These are phyloP conservation scores for Lasioglossum albipes DNA, from an alignment of 1,140 invertebrate genomes.

Conservation along the genomic window DNA sequence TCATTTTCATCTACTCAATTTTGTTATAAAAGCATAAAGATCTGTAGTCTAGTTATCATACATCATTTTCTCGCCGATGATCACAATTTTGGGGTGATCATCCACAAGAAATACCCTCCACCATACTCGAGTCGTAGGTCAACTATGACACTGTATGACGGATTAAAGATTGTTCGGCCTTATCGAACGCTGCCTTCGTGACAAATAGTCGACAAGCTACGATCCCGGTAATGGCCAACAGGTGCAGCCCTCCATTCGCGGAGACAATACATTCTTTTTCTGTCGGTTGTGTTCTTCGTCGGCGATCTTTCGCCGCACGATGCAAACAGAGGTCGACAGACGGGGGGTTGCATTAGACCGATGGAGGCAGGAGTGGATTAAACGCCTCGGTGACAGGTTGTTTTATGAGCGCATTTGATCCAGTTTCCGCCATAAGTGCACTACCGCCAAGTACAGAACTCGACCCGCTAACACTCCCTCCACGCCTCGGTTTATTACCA, in stretches of 20 bases:
- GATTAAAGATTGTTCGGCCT: background rate
- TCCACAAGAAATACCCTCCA: no score
- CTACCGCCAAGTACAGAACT: constrained; percentile 28
- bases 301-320: background rate
- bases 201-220: background rate
- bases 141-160: background rate
- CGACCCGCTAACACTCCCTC: constrained; percentile 9
- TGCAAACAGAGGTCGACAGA: background rate
- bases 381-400: constrained; percentile 36
- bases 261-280: background rate
- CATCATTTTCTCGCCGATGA: background rate
- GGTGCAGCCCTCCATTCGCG: constrained; percentile 2
- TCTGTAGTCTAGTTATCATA: no score
- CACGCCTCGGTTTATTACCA: constrained; percentile 45
- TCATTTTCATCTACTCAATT: no score
- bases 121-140: no score
- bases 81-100: background rate
- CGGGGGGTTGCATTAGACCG: constrained; percentile 1
- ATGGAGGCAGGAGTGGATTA: constrained; percentile 20
- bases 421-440: constrained; percentile 39
- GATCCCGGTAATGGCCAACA: background rate
- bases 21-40: no score
- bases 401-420: constrained; percentile 31
- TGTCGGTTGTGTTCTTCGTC: background rate
- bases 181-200: background rate